Conservation (phyloP, 2,797 vertebrate species). For the Hapalemur alaotrensis region DNA sequence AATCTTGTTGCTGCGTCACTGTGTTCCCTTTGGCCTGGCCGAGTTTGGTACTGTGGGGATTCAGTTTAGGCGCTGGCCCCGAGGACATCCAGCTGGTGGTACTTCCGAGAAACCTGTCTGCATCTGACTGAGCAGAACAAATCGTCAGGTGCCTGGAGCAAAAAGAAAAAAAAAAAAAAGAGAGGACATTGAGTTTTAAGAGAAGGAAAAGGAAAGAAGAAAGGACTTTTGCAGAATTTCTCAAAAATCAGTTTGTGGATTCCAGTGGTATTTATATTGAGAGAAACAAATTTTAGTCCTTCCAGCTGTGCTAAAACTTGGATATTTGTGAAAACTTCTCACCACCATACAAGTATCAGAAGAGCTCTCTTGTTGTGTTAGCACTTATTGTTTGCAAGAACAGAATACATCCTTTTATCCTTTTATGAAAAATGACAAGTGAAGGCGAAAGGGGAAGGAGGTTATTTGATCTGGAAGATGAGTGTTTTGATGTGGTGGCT, state of each 20-base stretch:
- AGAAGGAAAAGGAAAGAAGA: slow-evolving; percentile 69
- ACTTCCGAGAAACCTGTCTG: slow-evolving; percentile 74
- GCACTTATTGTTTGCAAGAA: slow-evolving; percentile 81
- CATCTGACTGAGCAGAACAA: slow-evolving; percentile 80
- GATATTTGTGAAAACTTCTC: slow-evolving; percentile 74
- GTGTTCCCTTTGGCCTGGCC: slow-evolving; percentile 83
- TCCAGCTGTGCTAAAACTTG: slow-evolving; percentile 77
- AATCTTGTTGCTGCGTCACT: slow-evolving; percentile 86
- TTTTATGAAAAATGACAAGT: slow-evolving; percentile 49
- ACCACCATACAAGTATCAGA: slow-evolving; percentile 71
- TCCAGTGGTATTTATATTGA: slow-evolving; percentile 81
- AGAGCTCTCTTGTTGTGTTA: slow-evolving; percentile 78
- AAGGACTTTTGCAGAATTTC: slow-evolving; percentile 77
- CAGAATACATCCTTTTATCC: slow-evolving; percentile 43
- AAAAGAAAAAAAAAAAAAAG: slow-evolving; percentile 68
- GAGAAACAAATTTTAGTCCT: slow-evolving; percentile 78
- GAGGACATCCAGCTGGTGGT: slow-evolving; percentile 70
- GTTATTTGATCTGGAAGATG: slow-evolving; percentile 73
- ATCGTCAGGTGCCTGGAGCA: slow-evolving; percentile 78
- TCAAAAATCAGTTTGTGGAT: slow-evolving; percentile 76
- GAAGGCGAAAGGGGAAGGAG: slow-evolving; percentile 60
- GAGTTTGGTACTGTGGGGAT: slow-evolving; percentile 71
- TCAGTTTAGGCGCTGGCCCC: slow-evolving; percentile 64
- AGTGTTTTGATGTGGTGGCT: slow-evolving; percentile 72
- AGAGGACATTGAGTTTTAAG: slow-evolving; percentile 77